A percentile compares a stretch with the other conserved stretches of the same genome.
phyloP scores from a whole-genome alignment of 2,888 invertebrate species.

The Drosophila histrio region DNA sequence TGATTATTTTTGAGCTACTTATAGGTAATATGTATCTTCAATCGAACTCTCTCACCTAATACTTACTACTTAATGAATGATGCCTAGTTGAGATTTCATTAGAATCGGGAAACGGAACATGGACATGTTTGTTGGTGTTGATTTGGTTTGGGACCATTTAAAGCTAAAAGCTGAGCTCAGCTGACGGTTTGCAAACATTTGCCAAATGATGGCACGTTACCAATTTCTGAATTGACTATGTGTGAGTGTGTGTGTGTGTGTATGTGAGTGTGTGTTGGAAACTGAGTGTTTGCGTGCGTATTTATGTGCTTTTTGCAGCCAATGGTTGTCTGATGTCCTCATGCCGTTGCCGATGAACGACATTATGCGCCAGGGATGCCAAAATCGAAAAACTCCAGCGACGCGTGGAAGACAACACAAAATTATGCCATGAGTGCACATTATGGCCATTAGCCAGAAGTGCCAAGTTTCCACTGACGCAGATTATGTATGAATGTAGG shows the following conservation, averaged over 20 bases:
- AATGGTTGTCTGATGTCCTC: slow-evolving; percentile 4
- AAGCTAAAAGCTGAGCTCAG: slow-evolving; percentile 63
- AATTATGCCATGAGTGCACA: slow-evolving; percentile 64
- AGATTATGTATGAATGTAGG: slow-evolving; percentile 31
- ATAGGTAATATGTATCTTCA: slow-evolving; percentile 4
- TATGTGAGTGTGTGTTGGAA: slow-evolving; percentile 3
- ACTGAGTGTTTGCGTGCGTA: slow-evolving; percentile 31
- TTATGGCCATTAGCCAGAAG: slow-evolving; percentile 66
- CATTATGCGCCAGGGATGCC: slow-evolving; percentile 54
- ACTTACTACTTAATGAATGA: too few species aligned
- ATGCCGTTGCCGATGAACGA: slow-evolving; percentile 28
- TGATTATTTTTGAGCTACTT: neutral
- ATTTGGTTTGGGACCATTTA: slow-evolving; percentile 39
- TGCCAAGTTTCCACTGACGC: slow-evolving; percentile 44
- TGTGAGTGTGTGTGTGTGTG: neutral
- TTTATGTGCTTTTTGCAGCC: slow-evolving; percentile 45
- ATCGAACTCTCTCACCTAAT: neutral
- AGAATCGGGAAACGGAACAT: slow-evolving; percentile 14
- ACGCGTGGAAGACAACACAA: slow-evolving; percentile 53
- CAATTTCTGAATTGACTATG: slow-evolving; percentile 39
- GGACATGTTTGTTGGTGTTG: slow-evolving; percentile 27
- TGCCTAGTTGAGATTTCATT: neutral
- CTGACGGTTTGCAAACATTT: slow-evolving; percentile 54
- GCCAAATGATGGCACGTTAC: slow-evolving; percentile 54
- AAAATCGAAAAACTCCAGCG: slow-evolving; percentile 45